Evolutionary conservation across 2,888 invertebrate species (phyloP).

Genomic region (Elaeidobius kamerunicus): DNA sequence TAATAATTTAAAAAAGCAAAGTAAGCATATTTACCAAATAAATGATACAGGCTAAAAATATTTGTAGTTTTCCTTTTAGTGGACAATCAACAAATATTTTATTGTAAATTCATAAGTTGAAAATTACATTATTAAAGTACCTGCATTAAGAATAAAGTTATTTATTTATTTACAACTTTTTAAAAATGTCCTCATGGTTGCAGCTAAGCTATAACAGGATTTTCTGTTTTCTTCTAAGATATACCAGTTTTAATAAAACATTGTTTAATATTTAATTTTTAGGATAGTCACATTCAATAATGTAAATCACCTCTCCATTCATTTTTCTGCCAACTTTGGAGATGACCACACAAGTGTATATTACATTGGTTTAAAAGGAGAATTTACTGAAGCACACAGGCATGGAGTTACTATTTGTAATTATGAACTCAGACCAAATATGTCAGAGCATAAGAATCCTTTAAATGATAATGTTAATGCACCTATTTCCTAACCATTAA

Average conservation of each 20-base stretch:
- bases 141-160: too few relatives aligned
- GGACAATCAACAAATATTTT: too few relatives aligned
- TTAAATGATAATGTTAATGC: slow-evolving; percentile 51
- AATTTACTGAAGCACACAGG: slow-evolving; percentile 78
- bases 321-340: slow-evolving; percentile 89
- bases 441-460: slow-evolving; percentile 78
- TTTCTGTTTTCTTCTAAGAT: background rate
- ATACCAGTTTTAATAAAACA: background rate
- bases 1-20: too few relatives aligned
- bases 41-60: too few relatives aligned
- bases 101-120: too few relatives aligned
- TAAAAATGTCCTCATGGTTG: too few relatives aligned
- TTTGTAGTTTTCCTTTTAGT: too few relatives aligned
- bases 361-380: slow-evolving; percentile 94
- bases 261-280: too few relatives aligned
- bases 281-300: slow-evolving; percentile 91
- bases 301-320: slow-evolving; percentile 83
- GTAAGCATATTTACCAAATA: too few relatives aligned
- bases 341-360: slow-evolving; percentile 79
- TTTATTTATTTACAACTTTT: slow-evolving; percentile 12
- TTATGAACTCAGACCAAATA: slow-evolving; percentile 84
- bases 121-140: too few relatives aligned
- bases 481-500: slow-evolving; percentile 16
- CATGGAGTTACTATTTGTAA: slow-evolving; percentile 91
- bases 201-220: too few relatives aligned